Percentiles rank a stretch among this genome's conserved stretches.
These are phyloP conservation scores for Oriolus oriolus DNA, from an alignment of 2,113 vertebrate genomes.

Conservation along the genomic window DNA sequence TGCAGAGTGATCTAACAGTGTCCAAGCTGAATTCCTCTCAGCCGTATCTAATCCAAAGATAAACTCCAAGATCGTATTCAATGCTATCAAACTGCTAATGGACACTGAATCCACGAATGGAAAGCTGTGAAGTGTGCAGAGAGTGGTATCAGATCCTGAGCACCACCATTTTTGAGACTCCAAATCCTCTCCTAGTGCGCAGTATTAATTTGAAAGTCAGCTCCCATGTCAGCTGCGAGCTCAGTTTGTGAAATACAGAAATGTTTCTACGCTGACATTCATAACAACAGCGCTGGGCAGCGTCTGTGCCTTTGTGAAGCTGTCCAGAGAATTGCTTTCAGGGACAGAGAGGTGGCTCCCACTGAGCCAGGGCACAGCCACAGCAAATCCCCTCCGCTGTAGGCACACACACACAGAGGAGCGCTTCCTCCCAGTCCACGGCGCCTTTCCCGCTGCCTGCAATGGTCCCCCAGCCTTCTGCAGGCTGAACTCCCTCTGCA, in stretches of 20 bases:
- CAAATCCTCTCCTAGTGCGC: background rate
- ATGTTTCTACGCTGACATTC: background rate
- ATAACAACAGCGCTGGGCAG: background rate
- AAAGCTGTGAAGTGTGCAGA: background rate
- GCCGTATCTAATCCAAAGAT: background rate
- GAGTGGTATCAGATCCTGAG: background rate
- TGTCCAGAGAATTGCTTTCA: background rate
- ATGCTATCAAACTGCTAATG: background rate
- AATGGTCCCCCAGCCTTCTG: background rate
- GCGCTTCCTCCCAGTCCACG: background rate
- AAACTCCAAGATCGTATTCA: background rate
- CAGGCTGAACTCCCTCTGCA: background rate
- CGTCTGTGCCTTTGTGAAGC: background rate
- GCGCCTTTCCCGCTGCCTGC: background rate
- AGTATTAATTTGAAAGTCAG: background rate
- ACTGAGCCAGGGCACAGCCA: background rate
- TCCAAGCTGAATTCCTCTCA: background rate
- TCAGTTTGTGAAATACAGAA: background rate
- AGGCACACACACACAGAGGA: too few species aligned
- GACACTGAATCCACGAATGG: background rate
- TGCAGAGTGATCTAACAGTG: background rate
- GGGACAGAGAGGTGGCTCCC: background rate
- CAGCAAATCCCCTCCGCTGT: too few species aligned
- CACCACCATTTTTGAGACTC: background rate
- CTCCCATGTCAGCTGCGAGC: background rate